phyloP scores from a whole-genome alignment of 2,113 vertebrate genomes.

The Lophochroa leadbeateri region DNA sequence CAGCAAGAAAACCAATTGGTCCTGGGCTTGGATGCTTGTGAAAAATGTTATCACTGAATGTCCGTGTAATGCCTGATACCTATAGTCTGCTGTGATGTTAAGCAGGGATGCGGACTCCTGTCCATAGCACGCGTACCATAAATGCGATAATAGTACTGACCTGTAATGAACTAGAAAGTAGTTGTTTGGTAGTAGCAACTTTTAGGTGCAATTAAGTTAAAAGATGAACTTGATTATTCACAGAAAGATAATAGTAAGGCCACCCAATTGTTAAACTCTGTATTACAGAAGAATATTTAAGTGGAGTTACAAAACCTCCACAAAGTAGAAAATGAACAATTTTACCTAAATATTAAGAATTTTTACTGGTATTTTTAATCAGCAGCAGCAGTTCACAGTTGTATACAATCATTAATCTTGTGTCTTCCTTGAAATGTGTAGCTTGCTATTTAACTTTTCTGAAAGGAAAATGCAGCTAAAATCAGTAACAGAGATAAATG shows the following conservation, averaged over 20 bases:
- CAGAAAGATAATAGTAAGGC: not conserved
- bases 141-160: not conserved
- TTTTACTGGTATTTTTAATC: not conserved
- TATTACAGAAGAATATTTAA: not conserved
- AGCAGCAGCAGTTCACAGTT: not conserved
- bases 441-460: not conserved
- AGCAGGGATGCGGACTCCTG: not conserved
- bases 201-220: not conserved
- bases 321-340: not conserved
- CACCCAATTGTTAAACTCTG: not conserved
- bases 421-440: not conserved
- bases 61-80: not conserved
- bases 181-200: not conserved
- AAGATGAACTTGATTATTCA: not conserved
- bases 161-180: not conserved
- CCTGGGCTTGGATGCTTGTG: not conserved
- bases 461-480: not conserved
- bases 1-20: not conserved
- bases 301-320: not conserved
- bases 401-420: not conserved
- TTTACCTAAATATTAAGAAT: not conserved
- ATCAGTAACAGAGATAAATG: not conserved
- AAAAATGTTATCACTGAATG: not conserved
- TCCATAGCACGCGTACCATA: not conserved
- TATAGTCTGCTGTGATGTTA: not conserved